Evolutionary conservation across 2,797 vertebrate species (phyloP), one percentile per base, ranked within the genome.

Genomic region (Pterois miles): DNA sequence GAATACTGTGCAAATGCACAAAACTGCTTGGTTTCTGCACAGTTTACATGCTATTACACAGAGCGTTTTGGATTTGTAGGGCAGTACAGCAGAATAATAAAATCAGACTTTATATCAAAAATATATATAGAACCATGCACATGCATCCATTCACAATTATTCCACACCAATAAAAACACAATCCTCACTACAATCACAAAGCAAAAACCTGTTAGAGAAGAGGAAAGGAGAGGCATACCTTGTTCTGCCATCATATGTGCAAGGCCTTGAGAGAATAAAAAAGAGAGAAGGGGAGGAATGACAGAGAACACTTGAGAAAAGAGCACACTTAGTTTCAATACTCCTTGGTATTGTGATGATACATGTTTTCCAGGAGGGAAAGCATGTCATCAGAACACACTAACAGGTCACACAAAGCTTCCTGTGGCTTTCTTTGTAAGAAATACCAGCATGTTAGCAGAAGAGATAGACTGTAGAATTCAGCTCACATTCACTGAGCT

Each of bases 161-260:
- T 56, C 4, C 69, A 77, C 66, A 74, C 3, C 56, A 80, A 69
- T 57, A 76, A 64, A 38, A 71, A 29, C 66, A 78, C 80, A 71
- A 36, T 59, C 2, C 54, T 83, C 27, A 50, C 18, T 2, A 18
- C 23, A 56, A 59, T 16, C 27, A n/a, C 40, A 50, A 52, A 43
- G 23, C 4, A 64, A 3, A 57, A 8, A 50, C n/a, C 40, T 1
- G 38, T 23, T 5, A 27, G 7, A 58, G 62, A 57, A 57, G 34
- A 77, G 62, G 60, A 36, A 58, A 60, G 65, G 50, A 69, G 57
- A 78, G 43, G 67, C 90, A 40, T 96, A 99, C 98, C 98, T 99
- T 99, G 98, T 95, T 99, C 98, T 82, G 96, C 91, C 97, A 99
- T 97, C 95, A 99, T 96, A 90, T 99, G 97, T 89, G 98, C 96